Evolutionary conservation across 1,140 invertebrate genomes (phyloP), one percentile per base, ranked within the genome.

Genomic region (Meloidogyne floridensis): DNA sequence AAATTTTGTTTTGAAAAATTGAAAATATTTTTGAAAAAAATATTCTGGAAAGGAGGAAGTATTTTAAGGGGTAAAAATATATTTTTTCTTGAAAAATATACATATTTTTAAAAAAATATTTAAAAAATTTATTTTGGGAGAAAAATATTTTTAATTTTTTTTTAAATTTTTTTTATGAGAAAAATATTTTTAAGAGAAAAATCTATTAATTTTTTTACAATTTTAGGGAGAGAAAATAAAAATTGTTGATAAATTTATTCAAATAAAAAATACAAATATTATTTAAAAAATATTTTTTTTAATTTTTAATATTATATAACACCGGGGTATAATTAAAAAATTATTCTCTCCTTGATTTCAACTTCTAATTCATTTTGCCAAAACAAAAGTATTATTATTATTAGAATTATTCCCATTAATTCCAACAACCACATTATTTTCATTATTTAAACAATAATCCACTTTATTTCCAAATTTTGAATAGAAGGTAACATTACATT

Each of bases 391-490:
- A n/a, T 32, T 32, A 32, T 32, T 32, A 32, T 32, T 8, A 47
- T 47, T 47, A 47, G 47, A 65, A 65, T 65, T 65, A 15, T 15
- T 59, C 5, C n/a, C 59, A 32, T 32, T 32, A 32, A 32, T 32
- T 32, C 32, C 32, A 32, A 32, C 32, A n/a, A n/a, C 59, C 6
- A 6, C 10, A 65, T 47, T 47, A 47, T 18, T 65, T 65, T 65
- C 75, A 86, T 72, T 51, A 56, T 84, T 71, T 56, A n/a, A 72
- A 43, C 79, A 69, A 74, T 87, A 87, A 72, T 87, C 86, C 5
- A 87, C 53, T 77, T 87, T 87, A 15, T 79, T 20, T 15, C 86
- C 86, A 71, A 83, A 88, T 78, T 87, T 85, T 59, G 87, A 86
- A 56, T 84, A 87, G 56, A 87, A 87, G n/a, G 87, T 87, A 47